Evolutionary conservation across 2,888 invertebrate species (phyloP).

Genomic region (Cinara cedri): DNA sequence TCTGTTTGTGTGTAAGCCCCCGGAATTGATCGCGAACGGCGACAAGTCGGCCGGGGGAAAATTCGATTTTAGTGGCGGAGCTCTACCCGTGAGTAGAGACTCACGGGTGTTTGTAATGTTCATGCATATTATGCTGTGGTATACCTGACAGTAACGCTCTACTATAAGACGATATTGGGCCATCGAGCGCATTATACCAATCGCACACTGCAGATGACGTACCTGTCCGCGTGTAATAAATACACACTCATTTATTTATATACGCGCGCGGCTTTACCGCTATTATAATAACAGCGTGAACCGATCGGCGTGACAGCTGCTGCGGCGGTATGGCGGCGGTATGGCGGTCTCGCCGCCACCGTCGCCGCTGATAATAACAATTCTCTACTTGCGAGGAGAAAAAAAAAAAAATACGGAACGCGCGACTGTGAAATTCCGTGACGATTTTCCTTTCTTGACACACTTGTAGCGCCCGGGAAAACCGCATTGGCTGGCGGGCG

Average conservation of each 20-base stretch:
- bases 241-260: background rate
- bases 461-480: background rate
- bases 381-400: background rate
- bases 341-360: background rate
- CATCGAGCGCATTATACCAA: background rate
- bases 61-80: too few species aligned
- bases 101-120: too few species aligned
- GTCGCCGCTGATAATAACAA: background rate
- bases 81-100: too few species aligned
- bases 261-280: too few species aligned
- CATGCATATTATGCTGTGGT: too few species aligned
- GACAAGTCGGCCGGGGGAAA: too few species aligned
- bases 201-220: background rate
- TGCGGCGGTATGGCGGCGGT: too few species aligned
- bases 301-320: constrained; percentile 1
- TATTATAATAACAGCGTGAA: constrained; percentile 7
- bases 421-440: constrained; percentile 29
- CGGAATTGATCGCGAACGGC: too few species aligned
- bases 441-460: constrained; percentile 48
- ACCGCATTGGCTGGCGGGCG: background rate
- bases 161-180: background rate
- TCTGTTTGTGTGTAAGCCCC: too few species aligned
- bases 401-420: constrained; percentile 27
- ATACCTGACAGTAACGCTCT: too few species aligned
- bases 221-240: background rate